These are phyloP conservation scores for Cylas formicarius DNA, from an alignment of 1,140 invertebrate genomes.

Conservation along the genomic window DNA sequence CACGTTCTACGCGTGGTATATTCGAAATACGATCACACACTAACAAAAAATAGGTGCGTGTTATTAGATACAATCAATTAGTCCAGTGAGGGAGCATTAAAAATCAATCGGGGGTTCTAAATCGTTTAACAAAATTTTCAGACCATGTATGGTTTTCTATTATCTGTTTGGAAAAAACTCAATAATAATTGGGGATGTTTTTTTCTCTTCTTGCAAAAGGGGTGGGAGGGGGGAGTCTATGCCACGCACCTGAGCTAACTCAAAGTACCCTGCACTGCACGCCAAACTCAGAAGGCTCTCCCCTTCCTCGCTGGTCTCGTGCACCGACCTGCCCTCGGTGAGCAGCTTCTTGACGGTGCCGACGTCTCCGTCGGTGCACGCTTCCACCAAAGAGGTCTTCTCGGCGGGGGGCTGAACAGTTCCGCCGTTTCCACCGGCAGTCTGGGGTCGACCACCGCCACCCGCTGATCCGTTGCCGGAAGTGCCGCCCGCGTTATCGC, in stretches of 20 bases:
- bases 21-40: too few species aligned
- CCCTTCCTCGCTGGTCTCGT: conserved; percentile 89
- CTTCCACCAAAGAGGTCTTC: conserved; percentile 70
- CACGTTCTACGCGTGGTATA: too few species aligned
- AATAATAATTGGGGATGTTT: too few species aligned
- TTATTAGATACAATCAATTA: too few species aligned
- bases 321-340: conserved; percentile 83
- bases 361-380: conserved; percentile 88
- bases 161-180: too few species aligned
- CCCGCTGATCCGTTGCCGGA: conserved; percentile 5
- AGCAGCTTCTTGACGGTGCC: conserved; percentile 80
- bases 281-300: conserved; percentile 86
- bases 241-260: conserved; percentile 73
- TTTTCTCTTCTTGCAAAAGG: too few species aligned
- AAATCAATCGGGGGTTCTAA: too few species aligned
- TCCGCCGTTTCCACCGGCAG: conserved; percentile 11
- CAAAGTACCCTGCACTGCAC: conserved; percentile 89
- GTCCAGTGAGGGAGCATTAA: too few species aligned
- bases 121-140: too few species aligned
- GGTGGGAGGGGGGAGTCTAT: too few species aligned
- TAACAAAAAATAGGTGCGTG: too few species aligned
- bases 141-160: too few species aligned
- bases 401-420: conserved; percentile 33
- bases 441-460: conserved; percentile 8
- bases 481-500: conserved; percentile 51